Evolutionary conservation across 2,888 invertebrate genomes (phyloP).

Genomic region (Philereme vetulata): DNA sequence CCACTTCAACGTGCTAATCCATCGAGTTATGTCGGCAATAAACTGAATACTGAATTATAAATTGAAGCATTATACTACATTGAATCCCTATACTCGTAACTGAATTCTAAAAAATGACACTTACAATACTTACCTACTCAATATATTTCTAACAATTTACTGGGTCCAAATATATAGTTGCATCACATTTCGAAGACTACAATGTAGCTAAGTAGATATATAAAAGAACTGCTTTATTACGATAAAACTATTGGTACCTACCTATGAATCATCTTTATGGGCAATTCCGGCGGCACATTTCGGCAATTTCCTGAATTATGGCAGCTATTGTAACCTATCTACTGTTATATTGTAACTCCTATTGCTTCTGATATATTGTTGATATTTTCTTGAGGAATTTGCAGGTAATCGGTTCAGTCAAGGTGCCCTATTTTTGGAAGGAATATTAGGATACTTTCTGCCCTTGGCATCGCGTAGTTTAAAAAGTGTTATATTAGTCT

Average conservation of each 20-base stretch:
- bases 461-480: too few species aligned
- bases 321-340: conserved; percentile 23
- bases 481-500: too few species aligned
- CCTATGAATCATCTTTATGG: conserved; percentile 75
- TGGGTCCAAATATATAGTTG: neutral
- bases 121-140: too few species aligned
- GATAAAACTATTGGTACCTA: conserved; percentile 70
- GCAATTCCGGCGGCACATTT: conserved; percentile 72
- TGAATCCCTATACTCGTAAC: too few species aligned
- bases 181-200: conserved; percentile 2
- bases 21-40: too few species aligned
- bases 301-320: conserved; percentile 73
- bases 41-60: too few species aligned
- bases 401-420: conserved; percentile 15
- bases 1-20: too few species aligned
- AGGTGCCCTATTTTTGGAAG: conserved; percentile 12
- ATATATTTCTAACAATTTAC: neutral
- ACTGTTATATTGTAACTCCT: conserved; percentile 5
- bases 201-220: conserved; percentile 2
- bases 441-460: too few species aligned
- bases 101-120: too few species aligned
- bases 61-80: too few species aligned
- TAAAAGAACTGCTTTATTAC: conserved; percentile 44
- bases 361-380: conserved; percentile 23
- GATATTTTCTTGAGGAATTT: conserved; percentile 20